Conservation (phyloP, 2,113 vertebrate species). For the Amphiprion percula region DNA sequence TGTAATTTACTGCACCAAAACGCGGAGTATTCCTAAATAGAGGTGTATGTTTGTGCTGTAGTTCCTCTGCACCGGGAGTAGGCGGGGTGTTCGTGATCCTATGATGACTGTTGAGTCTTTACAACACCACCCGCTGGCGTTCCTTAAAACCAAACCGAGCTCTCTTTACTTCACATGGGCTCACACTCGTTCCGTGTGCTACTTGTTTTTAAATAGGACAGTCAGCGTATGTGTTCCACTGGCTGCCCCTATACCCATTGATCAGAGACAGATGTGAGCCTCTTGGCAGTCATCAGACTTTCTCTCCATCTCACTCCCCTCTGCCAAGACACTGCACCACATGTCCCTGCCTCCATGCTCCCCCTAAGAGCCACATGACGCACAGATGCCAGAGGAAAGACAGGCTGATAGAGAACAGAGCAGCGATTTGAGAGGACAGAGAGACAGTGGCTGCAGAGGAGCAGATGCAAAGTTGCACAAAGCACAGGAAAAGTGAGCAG, state of each 20-base stretch:
- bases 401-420: conserved; percentile 38
- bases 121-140: conserved; percentile 43
- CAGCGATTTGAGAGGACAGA: conserved; percentile 5
- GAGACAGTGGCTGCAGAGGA: conserved; percentile 10
- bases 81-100: conserved; percentile 33
- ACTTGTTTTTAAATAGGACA: conserved; percentile 62
- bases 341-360: conserved; percentile 66
- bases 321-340: conserved; percentile 74
- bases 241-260: conserved; percentile 60
- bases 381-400: conserved; percentile 60
- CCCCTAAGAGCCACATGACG: conserved; percentile 72
- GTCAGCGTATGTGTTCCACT: conserved; percentile 35
- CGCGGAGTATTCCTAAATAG: too few relatives aligned
- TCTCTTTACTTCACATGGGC: conserved; percentile 12
- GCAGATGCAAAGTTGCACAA: conserved; percentile 10
- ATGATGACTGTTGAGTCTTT: conserved; percentile 32
- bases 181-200: conserved; percentile 43
- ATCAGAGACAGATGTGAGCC: conserved; percentile 83
- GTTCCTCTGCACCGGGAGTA: background rate
- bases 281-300: conserved; percentile 71
- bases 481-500: background rate
- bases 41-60: background rate
- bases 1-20: background rate
- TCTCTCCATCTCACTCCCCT: conserved; percentile 25
- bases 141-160: conserved; percentile 2